Percentiles rank a stretch among this genome's conserved stretches.
phyloP scores from a whole-genome alignment of 2,113 vertebrate species.

The Cinclus mexicanus region DNA sequence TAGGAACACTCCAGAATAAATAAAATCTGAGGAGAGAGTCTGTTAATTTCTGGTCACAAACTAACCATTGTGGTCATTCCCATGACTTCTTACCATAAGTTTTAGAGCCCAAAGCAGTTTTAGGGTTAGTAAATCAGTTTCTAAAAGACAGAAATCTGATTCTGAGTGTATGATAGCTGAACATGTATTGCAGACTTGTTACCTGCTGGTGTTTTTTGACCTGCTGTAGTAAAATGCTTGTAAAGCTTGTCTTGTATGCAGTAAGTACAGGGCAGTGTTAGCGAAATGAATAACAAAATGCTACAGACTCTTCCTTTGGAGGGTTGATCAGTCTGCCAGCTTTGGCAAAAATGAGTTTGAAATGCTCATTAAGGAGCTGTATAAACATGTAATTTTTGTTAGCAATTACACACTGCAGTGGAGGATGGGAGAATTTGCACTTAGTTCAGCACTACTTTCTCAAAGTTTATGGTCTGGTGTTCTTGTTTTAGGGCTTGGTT shows the following conservation, averaged over 20 bases:
- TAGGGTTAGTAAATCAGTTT: background rate
- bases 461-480: rapidly evolving
- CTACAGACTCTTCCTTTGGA: background rate
- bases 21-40: background rate
- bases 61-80: background rate
- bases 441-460: background rate
- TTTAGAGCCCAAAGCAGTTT: background rate
- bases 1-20: background rate
- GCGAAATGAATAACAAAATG: background rate
- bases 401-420: background rate
- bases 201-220: background rate
- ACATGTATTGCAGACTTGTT: background rate
- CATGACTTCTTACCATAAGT: background rate
- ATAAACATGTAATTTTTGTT: background rate
- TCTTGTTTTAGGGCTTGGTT: background rate
- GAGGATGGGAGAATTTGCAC: background rate
- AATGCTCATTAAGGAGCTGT: background rate
- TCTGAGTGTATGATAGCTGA: background rate
- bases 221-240: background rate
- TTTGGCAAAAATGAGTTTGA: background rate
- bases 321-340: background rate
- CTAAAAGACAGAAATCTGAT: background rate
- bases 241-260: background rate
- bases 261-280: background rate
- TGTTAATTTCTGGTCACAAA: background rate